phyloP scores from a whole-genome alignment of 2,888 invertebrate species.

The Aricia artaxerxes region DNA sequence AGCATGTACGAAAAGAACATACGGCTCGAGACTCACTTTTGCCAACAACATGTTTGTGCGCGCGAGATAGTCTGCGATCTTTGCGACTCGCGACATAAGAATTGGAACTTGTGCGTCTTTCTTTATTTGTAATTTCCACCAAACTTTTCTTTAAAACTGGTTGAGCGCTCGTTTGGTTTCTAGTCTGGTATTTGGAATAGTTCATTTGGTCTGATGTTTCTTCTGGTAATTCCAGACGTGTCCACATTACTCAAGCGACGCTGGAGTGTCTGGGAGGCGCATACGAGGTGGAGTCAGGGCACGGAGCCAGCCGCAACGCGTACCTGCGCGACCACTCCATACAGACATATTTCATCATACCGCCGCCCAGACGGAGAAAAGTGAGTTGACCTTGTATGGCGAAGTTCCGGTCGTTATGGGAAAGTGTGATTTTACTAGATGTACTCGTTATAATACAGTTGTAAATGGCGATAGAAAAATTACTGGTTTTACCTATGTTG shows the following conservation, averaged over 20 bases:
- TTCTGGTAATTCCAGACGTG: conserved; percentile 79
- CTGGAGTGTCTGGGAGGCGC: conserved; percentile 92
- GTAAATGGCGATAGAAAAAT: neutral
- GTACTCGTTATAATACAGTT: neutral
- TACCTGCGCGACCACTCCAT: conserved; percentile 91
- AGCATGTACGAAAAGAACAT: too few relatives aligned
- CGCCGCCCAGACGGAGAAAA: conserved; percentile 91
- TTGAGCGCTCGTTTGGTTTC: too few relatives aligned
- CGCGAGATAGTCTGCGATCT: too few relatives aligned
- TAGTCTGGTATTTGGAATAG: too few relatives aligned
- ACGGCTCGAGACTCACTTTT: too few relatives aligned
- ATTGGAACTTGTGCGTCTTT: too few relatives aligned
- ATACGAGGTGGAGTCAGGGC: conserved; percentile 94
- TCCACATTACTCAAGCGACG: conserved; percentile 92
- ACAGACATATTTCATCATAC: conserved; percentile 93
- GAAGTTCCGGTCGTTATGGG: neutral
- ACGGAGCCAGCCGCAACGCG: conserved; percentile 90
- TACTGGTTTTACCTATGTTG: neutral
- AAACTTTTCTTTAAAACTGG: too few relatives aligned
- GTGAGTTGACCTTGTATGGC: conserved; percentile 66
- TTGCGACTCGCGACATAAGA: too few relatives aligned
- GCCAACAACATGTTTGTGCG: too few relatives aligned
- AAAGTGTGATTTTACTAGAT: neutral
- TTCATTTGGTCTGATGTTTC: neutral
- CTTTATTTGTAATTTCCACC: too few relatives aligned